A percentile compares a stretch with the other conserved stretches of the same genome.
These are phyloP conservation scores for Brachycybe producta DNA, from an alignment of 2,888 invertebrate genomes.

Conservation along the genomic window DNA sequence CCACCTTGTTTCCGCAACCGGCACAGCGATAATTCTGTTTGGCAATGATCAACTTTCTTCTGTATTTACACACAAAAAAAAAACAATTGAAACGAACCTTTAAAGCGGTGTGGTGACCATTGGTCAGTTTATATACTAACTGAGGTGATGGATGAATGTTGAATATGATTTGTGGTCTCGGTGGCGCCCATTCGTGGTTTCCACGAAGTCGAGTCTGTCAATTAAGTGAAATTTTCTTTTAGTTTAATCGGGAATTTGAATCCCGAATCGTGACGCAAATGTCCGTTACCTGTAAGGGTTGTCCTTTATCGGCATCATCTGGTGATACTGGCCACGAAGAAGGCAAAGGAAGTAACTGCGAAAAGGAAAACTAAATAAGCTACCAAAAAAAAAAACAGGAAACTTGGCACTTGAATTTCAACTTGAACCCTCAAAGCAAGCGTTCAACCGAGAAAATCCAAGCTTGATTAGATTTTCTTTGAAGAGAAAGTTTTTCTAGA, in stretches of 20 bases:
- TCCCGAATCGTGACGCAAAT: not conserved
- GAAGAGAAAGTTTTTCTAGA: too few species aligned
- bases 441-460: too few species aligned
- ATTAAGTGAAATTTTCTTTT: not conserved
- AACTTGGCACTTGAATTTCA: not conserved
- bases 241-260: not conserved
- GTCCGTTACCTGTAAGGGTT: slow-evolving; percentile 21
- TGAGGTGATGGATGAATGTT: slow-evolving; percentile 54
- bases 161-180: slow-evolving; percentile 67
- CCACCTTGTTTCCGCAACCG: slow-evolving; percentile 70
- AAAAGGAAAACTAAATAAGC: slow-evolving; percentile 19
- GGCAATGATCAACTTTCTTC: slow-evolving; percentile 48
- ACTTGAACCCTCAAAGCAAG: too few species aligned
- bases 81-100: not conserved
- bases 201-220: slow-evolving; percentile 48
- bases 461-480: too few species aligned
- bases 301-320: slow-evolving; percentile 44
- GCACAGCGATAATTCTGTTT: slow-evolving; percentile 68
- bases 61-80: slow-evolving; percentile 34
- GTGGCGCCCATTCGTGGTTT: slow-evolving; percentile 70
- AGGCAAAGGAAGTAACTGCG: slow-evolving; percentile 55
- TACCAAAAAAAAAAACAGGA: not conserved
- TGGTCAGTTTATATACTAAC: too few species aligned
- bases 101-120: not conserved
- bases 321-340: slow-evolving; percentile 54